Percentiles rank a stretch among this genome's conserved stretches.
Conservation (phyloP, 2,113 vertebrate genomes). For the Hippopotamus amphibius region DNA sequence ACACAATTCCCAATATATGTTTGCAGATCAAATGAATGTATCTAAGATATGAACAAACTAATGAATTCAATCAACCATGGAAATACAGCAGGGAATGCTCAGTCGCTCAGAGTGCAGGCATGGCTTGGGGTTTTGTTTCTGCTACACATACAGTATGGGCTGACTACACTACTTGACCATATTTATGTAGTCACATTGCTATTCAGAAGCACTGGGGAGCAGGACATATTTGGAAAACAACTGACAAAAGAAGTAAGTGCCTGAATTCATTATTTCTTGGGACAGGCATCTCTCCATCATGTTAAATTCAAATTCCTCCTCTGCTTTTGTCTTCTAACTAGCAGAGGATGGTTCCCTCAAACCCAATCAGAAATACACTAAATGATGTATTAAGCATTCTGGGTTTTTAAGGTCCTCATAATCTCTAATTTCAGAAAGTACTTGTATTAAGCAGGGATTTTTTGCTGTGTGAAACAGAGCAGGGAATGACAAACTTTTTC, state of each 20-base stretch:
- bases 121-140: slow-evolving; percentile 55
- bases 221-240: slow-evolving; percentile 52
- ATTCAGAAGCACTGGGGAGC: neutral
- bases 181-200: slow-evolving; percentile 6
- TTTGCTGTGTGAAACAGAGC: neutral
- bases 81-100: slow-evolving; percentile 78
- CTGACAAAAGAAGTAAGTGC: neutral
- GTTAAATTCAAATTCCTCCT: neutral
- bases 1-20: slow-evolving; percentile 44
- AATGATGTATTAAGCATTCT: neutral
- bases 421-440: slow-evolving; percentile 31
- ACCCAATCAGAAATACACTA: neutral
- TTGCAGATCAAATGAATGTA: slow-evolving; percentile 61
- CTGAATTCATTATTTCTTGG: slow-evolving; percentile 37
- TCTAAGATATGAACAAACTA: slow-evolving; percentile 79
- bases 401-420: neutral
- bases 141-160: neutral
- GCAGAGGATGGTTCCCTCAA: neutral
- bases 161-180: slow-evolving; percentile 61
- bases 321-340: slow-evolving; percentile 30
- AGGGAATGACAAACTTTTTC: neutral
- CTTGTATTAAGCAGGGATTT: neutral
- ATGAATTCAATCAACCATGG: slow-evolving; percentile 83
- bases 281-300: slow-evolving; percentile 14
- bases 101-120: neutral